Conservation (phyloP, 2,888 invertebrate genomes). For the Coleophora flavipennella region DNA sequence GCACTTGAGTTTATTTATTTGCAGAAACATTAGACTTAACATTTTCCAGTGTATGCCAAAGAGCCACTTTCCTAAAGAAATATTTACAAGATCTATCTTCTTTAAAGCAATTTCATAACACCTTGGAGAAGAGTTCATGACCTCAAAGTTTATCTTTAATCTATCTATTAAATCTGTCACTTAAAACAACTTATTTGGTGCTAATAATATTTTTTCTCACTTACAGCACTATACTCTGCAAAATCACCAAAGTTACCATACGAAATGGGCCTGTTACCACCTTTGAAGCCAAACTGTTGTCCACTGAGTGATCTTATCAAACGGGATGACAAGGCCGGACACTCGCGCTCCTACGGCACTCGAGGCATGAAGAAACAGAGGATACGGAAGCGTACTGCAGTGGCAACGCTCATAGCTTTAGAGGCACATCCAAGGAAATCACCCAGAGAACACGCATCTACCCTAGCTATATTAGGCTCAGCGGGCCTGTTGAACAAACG, state of each 20-base stretch:
- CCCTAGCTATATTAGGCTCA: slow-evolving; percentile 83
- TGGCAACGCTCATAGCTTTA: slow-evolving; percentile 38
- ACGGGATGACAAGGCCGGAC: slow-evolving; percentile 50
- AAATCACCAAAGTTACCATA: slow-evolving; percentile 82
- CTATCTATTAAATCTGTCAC: too few relatives aligned
- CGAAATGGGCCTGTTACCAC: slow-evolving; percentile 78
- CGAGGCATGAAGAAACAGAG: slow-evolving; percentile 55
- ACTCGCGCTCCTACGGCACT: slow-evolving; percentile 53
- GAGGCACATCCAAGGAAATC: slow-evolving; percentile 83
- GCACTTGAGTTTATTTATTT: too few relatives aligned
- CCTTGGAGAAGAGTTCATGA: too few relatives aligned
- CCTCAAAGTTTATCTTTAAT: too few relatives aligned
- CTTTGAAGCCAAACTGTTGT: slow-evolving; percentile 72
- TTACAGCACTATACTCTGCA: slow-evolving; percentile 70
- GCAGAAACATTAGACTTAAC: too few relatives aligned
- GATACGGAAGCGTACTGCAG: slow-evolving; percentile 42
- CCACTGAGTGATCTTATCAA: slow-evolving; percentile 59
- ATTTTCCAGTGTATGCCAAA: too few relatives aligned
- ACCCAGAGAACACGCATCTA: slow-evolving; percentile 90
- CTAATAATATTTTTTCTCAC: slow-evolving; percentile 5
- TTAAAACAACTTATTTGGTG: background rate
- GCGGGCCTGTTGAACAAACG: slow-evolving; percentile 73
- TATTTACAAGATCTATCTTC: too few relatives aligned
- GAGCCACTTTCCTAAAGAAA: too few relatives aligned
- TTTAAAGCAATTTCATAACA: too few relatives aligned